A percentile compares a stretch with the other conserved stretches of the same genome.
These are phyloP conservation scores for Ametastegia equiseti DNA, from an alignment of 2,888 invertebrate genomes.

Conservation along the genomic window DNA sequence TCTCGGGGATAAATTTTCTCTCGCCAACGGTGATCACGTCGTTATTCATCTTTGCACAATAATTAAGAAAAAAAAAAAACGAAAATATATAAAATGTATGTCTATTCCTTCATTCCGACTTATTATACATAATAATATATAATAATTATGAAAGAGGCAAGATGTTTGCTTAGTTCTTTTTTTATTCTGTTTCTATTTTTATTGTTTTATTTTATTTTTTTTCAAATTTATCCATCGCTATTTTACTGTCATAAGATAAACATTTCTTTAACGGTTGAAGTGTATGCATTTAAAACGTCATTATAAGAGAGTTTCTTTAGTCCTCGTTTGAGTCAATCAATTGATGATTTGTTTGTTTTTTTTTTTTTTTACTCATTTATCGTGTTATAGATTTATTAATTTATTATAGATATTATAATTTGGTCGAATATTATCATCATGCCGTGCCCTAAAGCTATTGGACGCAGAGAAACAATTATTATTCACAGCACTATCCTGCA, in stretches of 20 bases:
- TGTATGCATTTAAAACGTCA: background rate
- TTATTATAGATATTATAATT: background rate
- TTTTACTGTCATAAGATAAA: background rate
- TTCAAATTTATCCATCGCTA: background rate
- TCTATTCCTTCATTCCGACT: background rate
- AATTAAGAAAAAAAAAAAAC: background rate
- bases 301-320: too few species aligned
- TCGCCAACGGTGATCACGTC: background rate
- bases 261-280: too few species aligned
- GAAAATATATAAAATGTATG: background rate
- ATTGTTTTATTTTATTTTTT: background rate
- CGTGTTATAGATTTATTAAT: background rate
- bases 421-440: too few species aligned
- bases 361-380: background rate
- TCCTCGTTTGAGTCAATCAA: too few species aligned
- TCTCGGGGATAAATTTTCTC: background rate
- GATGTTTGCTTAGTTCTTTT: background rate
- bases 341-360: background rate
- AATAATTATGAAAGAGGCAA: background rate
- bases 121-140: background rate
- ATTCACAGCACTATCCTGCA: slow-evolving; percentile 9
- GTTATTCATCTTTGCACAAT: background rate
- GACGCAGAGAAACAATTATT: slow-evolving; percentile 1
- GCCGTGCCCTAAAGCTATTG: slow-evolving; percentile 5
- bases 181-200: background rate